Conservation (phyloP, 2,113 vertebrate species). For the Myotis brandtii region DNA sequence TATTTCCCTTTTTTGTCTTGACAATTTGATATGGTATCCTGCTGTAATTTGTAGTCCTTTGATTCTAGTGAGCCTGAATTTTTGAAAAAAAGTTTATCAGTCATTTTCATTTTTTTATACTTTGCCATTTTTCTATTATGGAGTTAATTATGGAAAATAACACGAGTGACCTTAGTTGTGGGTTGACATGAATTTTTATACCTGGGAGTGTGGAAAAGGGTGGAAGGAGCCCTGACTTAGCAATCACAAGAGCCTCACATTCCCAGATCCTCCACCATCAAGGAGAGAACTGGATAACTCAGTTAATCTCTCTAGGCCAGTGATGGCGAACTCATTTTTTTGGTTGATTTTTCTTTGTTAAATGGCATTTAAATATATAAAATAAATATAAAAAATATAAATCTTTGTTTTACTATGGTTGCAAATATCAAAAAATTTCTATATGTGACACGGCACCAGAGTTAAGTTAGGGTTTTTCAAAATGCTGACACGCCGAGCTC, state of each 20-base stretch:
- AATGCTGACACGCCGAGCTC: too few relatives aligned
- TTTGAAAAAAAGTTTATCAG: not conserved
- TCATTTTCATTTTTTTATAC: not conserved
- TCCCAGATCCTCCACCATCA: not conserved
- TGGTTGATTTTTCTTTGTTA: too few relatives aligned
- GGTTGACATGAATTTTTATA: not conserved
- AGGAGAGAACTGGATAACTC: not conserved
- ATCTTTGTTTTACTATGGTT: too few relatives aligned
- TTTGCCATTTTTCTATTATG: conserved; percentile 19
- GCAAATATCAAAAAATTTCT: too few relatives aligned
- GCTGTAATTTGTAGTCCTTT: conserved; percentile 14
- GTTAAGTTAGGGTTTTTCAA: too few relatives aligned
- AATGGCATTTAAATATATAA: too few relatives aligned
- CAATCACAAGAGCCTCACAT: not conserved
- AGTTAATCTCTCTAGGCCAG: not conserved
- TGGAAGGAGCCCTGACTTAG: not conserved
- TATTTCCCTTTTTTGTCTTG: conserved; percentile 28
- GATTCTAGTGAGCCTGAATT: not conserved
- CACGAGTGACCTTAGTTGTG: not conserved
- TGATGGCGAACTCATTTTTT: too few relatives aligned
- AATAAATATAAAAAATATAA: too few relatives aligned
- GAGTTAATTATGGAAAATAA: conserved; percentile 36
- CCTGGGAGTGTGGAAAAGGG: not conserved
- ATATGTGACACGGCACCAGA: too few relatives aligned
- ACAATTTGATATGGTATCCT: not conserved